Evolutionary conservation across 2,888 invertebrate species (phyloP), one percentile per base, ranked within the genome.

Genomic region (Standfussiana lucernea): DNA sequence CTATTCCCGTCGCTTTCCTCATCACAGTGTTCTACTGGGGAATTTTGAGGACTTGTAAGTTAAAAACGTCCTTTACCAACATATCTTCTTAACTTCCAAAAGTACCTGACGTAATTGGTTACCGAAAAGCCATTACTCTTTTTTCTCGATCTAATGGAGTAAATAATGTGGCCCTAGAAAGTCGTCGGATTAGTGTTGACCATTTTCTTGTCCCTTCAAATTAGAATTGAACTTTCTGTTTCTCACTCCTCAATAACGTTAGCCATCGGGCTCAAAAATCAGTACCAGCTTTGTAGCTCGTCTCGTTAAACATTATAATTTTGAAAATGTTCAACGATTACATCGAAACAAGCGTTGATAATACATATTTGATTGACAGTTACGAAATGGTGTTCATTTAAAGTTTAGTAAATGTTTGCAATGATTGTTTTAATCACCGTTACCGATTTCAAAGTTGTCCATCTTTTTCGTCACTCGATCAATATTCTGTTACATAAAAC

Each of bases 1-100:
- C 96, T 0, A 93, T 96, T 28, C 96, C 97, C 5, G 93, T 96
- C 59, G 94, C 97, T 13, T 96, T 97, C 89, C 95, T 96, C 86
- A 94, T 97, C 89, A 95, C 96, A 5, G 92, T 95, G 10, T 97
- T 97, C 91, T 97, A 97, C 91, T 97, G 97, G 97, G 92, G 94
- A 24, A 88, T 97, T 42, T 88, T 97, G 62, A 95, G 91, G 83
- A 89, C 91, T 59, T 91, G 96, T 96, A 88, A 94, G 95, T 93
- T 85, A 47, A 64, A 67, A 45, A 24, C 10, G 2, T 11, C n/a
- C n/a, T n/a, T n/a, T n/a, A n/a, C n/a, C n/a, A n/a, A n/a, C n/a
- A n/a, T n/a, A n/a, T n/a, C n/a, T n/a, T n/a, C n/a, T n/a, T n/a
- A 37, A 37, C 7, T 8, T 8, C 1, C 37, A 37, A 6, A n/a